phyloP scores from a whole-genome alignment of 2,113 vertebrate species.

The Petaurus breviceps region DNA sequence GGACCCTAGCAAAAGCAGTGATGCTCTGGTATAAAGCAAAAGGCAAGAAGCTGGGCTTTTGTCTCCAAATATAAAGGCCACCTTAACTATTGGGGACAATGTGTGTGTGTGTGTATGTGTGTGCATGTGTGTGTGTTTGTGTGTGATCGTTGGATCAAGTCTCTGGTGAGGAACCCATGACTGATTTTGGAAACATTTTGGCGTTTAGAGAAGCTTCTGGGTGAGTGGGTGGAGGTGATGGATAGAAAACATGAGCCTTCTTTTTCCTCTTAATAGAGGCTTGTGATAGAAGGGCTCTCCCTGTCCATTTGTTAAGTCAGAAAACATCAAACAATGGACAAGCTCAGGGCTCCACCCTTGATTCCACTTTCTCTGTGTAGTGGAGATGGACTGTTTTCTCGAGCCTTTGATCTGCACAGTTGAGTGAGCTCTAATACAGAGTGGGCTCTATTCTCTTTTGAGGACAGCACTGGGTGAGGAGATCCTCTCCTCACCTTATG shows the following conservation, averaged over 20 bases:
- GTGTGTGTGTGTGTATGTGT: slow-evolving; percentile 1
- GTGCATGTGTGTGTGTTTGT: background rate
- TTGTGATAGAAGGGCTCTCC: background rate
- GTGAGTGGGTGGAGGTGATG: background rate
- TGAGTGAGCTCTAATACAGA: background rate
- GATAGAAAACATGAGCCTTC: background rate
- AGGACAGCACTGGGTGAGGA: background rate
- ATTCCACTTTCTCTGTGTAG: background rate
- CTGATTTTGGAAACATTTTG: slow-evolving; percentile 3
- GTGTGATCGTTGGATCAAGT: background rate
- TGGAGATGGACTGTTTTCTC: slow-evolving; percentile 34
- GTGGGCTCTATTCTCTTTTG: background rate
- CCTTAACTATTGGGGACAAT: background rate
- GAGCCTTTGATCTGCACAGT: background rate
- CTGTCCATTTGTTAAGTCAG: slow-evolving; percentile 9
- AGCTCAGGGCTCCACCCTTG: slow-evolving; percentile 60
- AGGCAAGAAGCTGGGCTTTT: background rate
- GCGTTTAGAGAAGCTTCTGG: slow-evolving; percentile 24
- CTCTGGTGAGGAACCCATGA: background rate
- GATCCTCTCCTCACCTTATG: background rate
- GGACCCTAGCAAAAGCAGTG: slow-evolving; percentile 2
- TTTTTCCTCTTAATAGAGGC: background rate
- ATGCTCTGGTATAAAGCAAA: background rate
- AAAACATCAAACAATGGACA: slow-evolving; percentile 37
- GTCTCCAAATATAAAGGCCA: background rate